Percentiles rank a stretch among this genome's conserved stretches.
Evolutionary conservation across 2,113 vertebrate species (phyloP).

Genomic region (Mellivora capensis): DNA sequence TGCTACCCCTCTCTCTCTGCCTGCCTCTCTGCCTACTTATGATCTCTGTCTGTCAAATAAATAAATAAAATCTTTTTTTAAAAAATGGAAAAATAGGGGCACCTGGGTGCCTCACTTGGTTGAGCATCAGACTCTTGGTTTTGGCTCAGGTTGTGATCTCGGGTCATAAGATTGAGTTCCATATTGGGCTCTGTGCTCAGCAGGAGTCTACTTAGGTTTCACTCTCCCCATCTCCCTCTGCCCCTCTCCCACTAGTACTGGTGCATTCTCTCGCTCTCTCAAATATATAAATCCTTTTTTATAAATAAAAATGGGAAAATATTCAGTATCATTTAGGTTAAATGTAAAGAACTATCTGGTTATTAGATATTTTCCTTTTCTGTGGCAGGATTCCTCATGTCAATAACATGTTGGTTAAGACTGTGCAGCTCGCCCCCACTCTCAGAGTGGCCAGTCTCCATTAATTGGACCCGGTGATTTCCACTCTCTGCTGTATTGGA

Average conservation of each 20-base stretch:
- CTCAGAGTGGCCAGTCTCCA: slow-evolving; percentile 92
- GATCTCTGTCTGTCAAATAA: no score
- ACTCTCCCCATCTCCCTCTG: neutral
- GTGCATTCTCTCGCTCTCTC: neutral
- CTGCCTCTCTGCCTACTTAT: no score
- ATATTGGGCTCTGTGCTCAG: neutral
- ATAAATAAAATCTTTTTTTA: no score
- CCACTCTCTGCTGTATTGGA: slow-evolving; percentile 89
- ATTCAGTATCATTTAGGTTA: neutral
- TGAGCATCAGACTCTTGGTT: no score
- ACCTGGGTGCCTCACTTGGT: neutral
- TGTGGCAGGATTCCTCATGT: slow-evolving; percentile 94
- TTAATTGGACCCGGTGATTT: slow-evolving; percentile 94
- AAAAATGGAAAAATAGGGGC: neutral
- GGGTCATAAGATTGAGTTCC: neutral
- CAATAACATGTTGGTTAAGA: slow-evolving; percentile 93
- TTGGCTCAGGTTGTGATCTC: neutral
- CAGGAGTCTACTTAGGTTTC: neutral
- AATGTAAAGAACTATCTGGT: slow-evolving; percentile 1
- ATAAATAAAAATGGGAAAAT: neutral
- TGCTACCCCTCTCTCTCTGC: no score
- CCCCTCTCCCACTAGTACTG: neutral
- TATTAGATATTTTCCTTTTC: slow-evolving; percentile 56
- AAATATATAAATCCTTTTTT: neutral
- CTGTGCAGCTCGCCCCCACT: slow-evolving; percentile 93